phyloP scores from a whole-genome alignment of 30 jellyfish, hydroid and myxozoan species.

The Catostylus mosaicus region DNA sequence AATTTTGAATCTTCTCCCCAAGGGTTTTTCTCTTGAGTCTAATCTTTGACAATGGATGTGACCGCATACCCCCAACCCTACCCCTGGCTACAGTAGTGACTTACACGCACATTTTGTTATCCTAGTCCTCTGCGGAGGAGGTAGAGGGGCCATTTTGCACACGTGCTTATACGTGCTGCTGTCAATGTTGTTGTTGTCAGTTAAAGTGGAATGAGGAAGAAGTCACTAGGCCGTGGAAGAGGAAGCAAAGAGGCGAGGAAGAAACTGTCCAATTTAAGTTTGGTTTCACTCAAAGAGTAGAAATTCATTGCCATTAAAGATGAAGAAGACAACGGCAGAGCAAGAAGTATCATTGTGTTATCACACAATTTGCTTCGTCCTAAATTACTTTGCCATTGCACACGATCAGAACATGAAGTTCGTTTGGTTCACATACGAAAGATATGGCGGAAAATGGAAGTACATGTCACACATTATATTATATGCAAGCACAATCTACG shows the following conservation, averaged over 20 bases:
- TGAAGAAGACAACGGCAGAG: slow-evolving; percentile 76
- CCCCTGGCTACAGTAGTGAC: no score
- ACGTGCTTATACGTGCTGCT: no score
- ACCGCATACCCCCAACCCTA: no score
- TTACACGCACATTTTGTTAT: no score
- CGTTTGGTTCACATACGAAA: slow-evolving; percentile 53
- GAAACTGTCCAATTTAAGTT: no score
- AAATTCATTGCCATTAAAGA: background rate
- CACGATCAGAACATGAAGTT: slow-evolving; percentile 10
- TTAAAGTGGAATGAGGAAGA: background rate
- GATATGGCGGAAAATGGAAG: slow-evolving; percentile 69
- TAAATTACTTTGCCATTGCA: slow-evolving; percentile 16
- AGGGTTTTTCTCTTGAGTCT: no score
- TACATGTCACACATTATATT: slow-evolving; percentile 58
- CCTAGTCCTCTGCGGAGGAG: background rate
- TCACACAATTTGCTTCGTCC: slow-evolving; percentile 30
- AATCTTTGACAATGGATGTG: no score
- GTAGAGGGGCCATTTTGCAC: background rate
- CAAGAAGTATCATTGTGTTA: slow-evolving; percentile 51
- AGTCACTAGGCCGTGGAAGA: background rate
- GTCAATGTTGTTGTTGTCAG: no score
- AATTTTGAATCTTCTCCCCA: no score
- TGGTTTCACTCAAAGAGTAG: no score
- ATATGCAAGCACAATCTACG: slow-evolving; percentile 27
- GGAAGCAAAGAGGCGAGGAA: no score